Evolutionary conservation across 1,140 invertebrate species (phyloP).

Genomic region (Yoshiicerus persimilis): DNA sequence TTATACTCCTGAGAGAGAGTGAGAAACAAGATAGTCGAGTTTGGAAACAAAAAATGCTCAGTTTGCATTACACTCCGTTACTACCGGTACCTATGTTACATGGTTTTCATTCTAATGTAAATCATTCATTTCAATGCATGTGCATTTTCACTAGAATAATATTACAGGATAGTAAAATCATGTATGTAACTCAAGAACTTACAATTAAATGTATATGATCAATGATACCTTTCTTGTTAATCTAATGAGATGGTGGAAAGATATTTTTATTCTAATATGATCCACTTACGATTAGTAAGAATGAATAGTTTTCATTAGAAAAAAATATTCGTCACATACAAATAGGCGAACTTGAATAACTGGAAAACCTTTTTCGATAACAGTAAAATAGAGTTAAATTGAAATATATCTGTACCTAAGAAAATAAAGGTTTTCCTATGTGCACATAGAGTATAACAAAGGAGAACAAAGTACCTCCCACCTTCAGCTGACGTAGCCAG

Average conservation of each 20-base stretch:
- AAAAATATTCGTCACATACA: too few species aligned
- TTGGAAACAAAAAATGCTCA: slow-evolving; percentile 19
- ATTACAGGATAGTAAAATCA: background rate
- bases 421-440: background rate
- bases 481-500: background rate
- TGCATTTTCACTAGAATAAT: background rate
- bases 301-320: too few species aligned
- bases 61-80: background rate
- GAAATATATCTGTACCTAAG: background rate
- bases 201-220: background rate
- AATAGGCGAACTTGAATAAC: too few species aligned
- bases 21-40: background rate
- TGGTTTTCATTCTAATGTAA: background rate
- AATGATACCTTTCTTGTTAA: background rate
- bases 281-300: too few species aligned
- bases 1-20: background rate
- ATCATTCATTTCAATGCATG: background rate
- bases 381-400: too few species aligned
- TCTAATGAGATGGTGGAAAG: background rate
- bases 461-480: background rate
- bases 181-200: background rate
- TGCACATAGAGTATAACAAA: background rate
- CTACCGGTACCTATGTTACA: background rate
- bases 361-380: too few species aligned
- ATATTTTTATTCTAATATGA: too few species aligned